Conservation (phyloP, 2,113 vertebrate genomes). For the Pardalotus punctatus region DNA sequence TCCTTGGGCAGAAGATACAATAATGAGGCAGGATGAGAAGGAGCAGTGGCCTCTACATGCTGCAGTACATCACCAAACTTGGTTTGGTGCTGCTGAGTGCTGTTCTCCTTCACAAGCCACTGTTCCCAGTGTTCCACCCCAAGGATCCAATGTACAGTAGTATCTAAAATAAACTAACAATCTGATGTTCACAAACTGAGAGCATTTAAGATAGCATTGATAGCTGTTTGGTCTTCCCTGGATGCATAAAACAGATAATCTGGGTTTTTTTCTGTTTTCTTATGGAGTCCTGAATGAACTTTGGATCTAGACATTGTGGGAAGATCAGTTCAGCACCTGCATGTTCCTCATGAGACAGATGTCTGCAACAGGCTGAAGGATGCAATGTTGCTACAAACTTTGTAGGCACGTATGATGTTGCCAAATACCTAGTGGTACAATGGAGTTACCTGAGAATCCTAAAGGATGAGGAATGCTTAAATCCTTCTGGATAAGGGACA, state of each 20-base stretch:
- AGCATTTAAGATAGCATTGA: neutral
- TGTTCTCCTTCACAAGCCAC: neutral
- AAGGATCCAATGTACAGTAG: neutral
- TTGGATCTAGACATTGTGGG: neutral
- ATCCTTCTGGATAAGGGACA: neutral
- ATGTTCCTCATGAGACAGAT: neutral
- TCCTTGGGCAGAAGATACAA: neutral
- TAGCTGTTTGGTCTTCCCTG: neutral
- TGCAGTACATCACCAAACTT: neutral
- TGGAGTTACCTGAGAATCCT: neutral
- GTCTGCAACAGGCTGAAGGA: neutral
- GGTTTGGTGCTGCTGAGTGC: neutral
- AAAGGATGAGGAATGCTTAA: neutral
- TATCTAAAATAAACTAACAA: neutral
- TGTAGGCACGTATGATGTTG: neutral
- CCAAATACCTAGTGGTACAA: accelerated
- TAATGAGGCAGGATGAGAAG: neutral
- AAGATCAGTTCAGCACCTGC: neutral
- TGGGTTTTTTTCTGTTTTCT: neutral
- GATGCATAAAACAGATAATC: neutral
- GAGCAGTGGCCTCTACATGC: neutral
- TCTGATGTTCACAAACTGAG: neutral
- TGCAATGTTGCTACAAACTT: neutral
- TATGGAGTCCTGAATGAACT: neutral
- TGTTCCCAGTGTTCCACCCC: neutral